phyloP scores from a whole-genome alignment of 23 tunicate genomes.

The Ascidia mentula region DNA sequence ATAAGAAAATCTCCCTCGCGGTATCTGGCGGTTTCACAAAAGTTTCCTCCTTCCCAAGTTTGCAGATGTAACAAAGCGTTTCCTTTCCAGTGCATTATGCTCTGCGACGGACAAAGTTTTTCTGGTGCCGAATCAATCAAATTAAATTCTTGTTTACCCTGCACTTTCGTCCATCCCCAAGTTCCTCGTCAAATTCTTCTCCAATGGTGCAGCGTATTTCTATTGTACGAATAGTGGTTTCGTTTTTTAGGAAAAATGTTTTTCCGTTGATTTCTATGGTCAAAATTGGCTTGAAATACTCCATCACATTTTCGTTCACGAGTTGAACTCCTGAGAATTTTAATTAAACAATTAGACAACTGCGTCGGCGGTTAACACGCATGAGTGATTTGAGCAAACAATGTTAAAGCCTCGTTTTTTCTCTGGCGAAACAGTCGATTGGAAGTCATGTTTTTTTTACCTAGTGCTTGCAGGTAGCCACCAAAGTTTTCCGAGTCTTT shows the following conservation, averaged over 20 bases:
- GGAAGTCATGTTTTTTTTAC: too few species aligned
- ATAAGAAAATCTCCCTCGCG: conserved; percentile 33
- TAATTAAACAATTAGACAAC: too few species aligned
- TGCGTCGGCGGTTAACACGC: too few species aligned
- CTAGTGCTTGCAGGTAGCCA: conserved; percentile 78
- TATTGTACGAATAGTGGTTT: conserved; percentile 38
- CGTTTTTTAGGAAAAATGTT: conserved; percentile 44
- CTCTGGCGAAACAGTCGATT: too few species aligned
- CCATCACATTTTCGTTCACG: too few species aligned
- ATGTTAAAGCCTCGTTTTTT: too few species aligned
- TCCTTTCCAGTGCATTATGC: conserved; percentile 49
- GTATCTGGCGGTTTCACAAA: conserved; percentile 49
- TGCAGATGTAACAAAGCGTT: conserved; percentile 56
- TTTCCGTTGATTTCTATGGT: conserved; percentile 40
- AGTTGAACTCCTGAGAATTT: too few species aligned
- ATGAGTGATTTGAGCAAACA: too few species aligned
- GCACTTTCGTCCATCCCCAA: conserved; percentile 77
- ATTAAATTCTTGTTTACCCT: conserved; percentile 63
- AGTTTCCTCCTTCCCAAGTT: conserved; percentile 69
- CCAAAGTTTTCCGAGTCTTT: conserved; percentile 69
- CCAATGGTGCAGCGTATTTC: conserved; percentile 38
- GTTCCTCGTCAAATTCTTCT: conserved; percentile 73
- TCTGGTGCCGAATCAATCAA: too few species aligned
- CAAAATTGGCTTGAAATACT: conserved; percentile 53
- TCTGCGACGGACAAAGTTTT: conserved; percentile 9